Evolutionary conservation across 2,113 vertebrate species (phyloP).

Genomic region (Leptocoma aspasia): DNA sequence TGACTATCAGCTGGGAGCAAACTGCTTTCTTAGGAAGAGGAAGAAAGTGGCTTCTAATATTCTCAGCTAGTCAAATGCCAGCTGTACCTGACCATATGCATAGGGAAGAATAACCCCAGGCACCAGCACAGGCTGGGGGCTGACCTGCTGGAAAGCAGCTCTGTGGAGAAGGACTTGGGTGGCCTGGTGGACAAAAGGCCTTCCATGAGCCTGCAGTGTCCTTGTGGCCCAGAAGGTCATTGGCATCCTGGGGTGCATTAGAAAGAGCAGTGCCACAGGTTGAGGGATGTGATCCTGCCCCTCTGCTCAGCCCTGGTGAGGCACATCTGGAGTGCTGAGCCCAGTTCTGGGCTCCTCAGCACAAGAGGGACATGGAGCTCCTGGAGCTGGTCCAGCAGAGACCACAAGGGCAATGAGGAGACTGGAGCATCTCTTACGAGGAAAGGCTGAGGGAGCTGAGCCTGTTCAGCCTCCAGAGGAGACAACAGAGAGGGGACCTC

Average conservation of each 20-base stretch:
- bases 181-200: not conserved
- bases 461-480: not conserved
- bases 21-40: not conserved
- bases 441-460: not conserved
- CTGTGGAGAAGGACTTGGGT: fast-evolving
- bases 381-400: not conserved
- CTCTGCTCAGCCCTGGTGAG: not conserved
- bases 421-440: not conserved
- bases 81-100: not conserved
- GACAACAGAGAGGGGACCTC: no score
- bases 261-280: not conserved
- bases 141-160: not conserved
- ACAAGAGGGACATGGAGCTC: not conserved
- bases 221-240: not conserved
- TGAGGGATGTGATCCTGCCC: not conserved
- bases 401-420: fast-evolving
- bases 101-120: not conserved
- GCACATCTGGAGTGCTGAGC: not conserved
- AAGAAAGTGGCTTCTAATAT: not conserved
- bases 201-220: not conserved
- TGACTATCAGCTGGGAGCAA: not conserved
- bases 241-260: not conserved
- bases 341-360: not conserved
- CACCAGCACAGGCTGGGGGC: not conserved
- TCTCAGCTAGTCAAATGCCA: not conserved